phyloP scores from a whole-genome alignment of 2,888 invertebrate genomes.

The Oscheius sp. region DNA sequence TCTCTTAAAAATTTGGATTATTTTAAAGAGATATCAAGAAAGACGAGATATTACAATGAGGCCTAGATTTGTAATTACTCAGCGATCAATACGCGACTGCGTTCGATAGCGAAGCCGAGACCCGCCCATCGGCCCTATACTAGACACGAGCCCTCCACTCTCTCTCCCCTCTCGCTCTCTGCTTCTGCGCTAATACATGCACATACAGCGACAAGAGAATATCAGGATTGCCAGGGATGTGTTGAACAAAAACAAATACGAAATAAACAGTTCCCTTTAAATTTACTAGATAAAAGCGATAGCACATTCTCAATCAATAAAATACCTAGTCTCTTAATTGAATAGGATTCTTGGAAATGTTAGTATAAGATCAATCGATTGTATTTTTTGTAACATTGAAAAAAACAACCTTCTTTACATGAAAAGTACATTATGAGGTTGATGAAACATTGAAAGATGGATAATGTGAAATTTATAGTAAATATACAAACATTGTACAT shows the following conservation, averaged over 20 bases:
- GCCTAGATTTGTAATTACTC: constrained; percentile 32
- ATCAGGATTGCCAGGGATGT: background rate
- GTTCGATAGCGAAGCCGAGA: constrained; percentile 25
- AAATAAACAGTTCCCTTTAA: background rate
- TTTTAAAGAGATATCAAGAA: background rate
- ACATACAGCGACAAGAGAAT: constrained; percentile 9
- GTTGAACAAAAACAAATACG: background rate
- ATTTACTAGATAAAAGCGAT: background rate
- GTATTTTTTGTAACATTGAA: no score
- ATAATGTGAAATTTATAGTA: no score
- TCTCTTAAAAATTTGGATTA: background rate
- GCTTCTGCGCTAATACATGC: constrained; percentile 1
- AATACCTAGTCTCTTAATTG: no score
- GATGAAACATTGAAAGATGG: no score
- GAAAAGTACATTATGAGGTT: no score
- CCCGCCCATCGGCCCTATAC: constrained; percentile 15
- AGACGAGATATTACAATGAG: constrained; percentile 23
- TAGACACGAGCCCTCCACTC: constrained; percentile 14
- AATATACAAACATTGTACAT: no score
- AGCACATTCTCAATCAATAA: background rate
- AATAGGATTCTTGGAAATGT: no score
- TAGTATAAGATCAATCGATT: no score
- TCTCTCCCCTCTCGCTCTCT: constrained; percentile 19
- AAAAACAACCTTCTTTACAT: no score
- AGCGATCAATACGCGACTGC: constrained; percentile 30